phyloP scores from a whole-genome alignment of 2,113 vertebrate genomes.

The Acrocephalus arundinaceus region DNA sequence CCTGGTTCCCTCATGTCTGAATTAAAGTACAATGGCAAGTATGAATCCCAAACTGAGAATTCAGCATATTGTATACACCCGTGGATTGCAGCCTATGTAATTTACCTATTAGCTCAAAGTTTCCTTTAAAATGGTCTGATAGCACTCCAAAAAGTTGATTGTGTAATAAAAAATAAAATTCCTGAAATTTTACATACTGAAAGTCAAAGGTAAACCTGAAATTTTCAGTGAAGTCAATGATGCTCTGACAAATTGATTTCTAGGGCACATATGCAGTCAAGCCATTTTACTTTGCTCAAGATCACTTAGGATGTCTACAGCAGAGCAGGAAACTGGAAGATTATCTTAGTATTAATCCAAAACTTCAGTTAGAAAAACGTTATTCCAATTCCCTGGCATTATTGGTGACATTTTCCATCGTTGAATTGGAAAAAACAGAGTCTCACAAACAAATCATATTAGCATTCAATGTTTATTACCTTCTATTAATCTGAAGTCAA shows the following conservation, averaged over 20 bases:
- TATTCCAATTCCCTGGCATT: not conserved
- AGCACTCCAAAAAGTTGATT: not conserved
- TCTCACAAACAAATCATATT: constrained; percentile 17
- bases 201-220: not conserved
- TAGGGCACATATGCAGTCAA: not conserved
- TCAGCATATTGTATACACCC: not conserved
- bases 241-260: not conserved
- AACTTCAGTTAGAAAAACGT: not conserved
- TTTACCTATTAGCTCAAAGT: not conserved
- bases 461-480: constrained; percentile 74
- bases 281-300: not conserved
- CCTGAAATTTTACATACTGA: not conserved
- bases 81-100: not conserved
- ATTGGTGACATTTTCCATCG: not conserved
- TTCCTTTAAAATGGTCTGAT: not conserved
- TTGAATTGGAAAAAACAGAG: constrained; percentile 26
- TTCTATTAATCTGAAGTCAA: constrained; percentile 58
- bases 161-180: not conserved
- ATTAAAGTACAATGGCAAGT: not conserved
- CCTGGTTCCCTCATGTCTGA: not conserved
- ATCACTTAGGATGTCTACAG: not conserved
- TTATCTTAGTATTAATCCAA: not conserved
- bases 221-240: not conserved
- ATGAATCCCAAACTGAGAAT: not conserved
- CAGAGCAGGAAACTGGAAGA: not conserved